Percentiles rank a stretch among this genome's conserved stretches.
These are phyloP conservation scores for Corythaeola cristata DNA, from an alignment of 2,113 vertebrate genomes.

Conservation along the genomic window DNA sequence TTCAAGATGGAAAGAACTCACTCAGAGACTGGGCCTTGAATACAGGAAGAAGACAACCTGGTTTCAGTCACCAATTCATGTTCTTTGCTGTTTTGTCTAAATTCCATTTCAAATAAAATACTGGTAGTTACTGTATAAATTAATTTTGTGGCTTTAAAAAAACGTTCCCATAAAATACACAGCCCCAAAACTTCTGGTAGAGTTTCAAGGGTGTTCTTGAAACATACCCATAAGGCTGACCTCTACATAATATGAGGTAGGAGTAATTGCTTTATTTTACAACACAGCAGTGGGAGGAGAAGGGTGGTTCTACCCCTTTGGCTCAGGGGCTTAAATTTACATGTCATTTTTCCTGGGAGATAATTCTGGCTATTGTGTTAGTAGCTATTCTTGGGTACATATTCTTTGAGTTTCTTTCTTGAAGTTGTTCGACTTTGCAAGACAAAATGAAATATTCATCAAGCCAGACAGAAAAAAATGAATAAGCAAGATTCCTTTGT, in stretches of 20 bases:
- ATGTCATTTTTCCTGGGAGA: not conserved
- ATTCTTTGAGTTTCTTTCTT: not conserved
- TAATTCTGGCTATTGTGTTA: not conserved
- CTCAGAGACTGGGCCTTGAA: not conserved
- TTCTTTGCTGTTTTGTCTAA: not conserved
- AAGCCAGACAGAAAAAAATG: conserved; percentile 35
- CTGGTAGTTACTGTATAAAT: not conserved
- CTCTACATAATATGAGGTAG: not conserved
- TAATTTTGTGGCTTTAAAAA: not conserved
- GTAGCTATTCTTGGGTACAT: not conserved
- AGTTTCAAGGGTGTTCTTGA: not conserved
- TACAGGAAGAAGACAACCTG: not conserved
- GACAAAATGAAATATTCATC: conserved; percentile 61
- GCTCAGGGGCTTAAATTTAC: not conserved
- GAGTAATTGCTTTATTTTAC: not conserved
- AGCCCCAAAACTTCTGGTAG: not conserved
- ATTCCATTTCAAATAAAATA: not conserved
- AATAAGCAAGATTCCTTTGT: conserved; percentile 48
- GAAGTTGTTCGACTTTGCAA: conserved; percentile 31
- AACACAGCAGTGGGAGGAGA: not conserved
- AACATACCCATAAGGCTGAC: not conserved
- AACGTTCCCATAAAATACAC: not conserved
- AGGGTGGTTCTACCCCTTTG: not conserved
- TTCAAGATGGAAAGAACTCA: not conserved
- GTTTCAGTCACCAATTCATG: not conserved